Percentiles rank a stretch among this genome's conserved stretches.
Evolutionary conservation across 2,113 vertebrate genomes (phyloP).

Genomic region (Nothocercus julius): DNA sequence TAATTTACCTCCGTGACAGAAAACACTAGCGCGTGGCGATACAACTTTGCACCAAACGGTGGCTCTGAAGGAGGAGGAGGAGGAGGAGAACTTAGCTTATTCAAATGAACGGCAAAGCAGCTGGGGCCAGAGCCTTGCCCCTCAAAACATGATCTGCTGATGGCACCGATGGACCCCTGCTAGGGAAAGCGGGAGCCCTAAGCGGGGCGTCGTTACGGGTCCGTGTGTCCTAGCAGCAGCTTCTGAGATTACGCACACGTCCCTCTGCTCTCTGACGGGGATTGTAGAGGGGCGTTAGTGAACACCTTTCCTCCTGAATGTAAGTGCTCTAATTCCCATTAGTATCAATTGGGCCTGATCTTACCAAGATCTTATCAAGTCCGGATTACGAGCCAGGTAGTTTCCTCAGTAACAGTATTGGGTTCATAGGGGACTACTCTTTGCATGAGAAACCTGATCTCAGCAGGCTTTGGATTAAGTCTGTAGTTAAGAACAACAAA

Average conservation of each 20-base stretch:
- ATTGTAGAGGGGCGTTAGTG: neutral
- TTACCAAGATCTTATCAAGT: neutral
- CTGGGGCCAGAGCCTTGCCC: neutral
- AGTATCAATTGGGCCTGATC: neutral
- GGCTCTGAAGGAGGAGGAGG: neutral
- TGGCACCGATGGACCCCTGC: neutral
- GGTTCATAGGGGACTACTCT: neutral
- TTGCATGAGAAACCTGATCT: neutral
- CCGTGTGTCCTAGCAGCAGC: neutral
- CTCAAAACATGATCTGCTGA: neutral
- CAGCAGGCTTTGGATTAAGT: neutral
- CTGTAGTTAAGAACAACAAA: neutral
- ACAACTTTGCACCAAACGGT: neutral
- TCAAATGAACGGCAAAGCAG: neutral
- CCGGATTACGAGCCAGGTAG: neutral
- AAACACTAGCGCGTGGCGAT: neutral
- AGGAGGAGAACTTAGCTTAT: neutral
- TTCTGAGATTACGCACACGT: rapidly evolving
- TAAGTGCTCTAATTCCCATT: neutral
- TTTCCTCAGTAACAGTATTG: neutral
- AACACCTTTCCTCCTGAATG: neutral
- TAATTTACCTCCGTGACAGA: neutral
- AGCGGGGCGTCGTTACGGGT: neutral
- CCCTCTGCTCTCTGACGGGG: neutral
- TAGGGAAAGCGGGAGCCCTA: neutral